Evolutionary conservation across 2,888 invertebrate species (phyloP).

Genomic region (Trachelus stipa): DNA sequence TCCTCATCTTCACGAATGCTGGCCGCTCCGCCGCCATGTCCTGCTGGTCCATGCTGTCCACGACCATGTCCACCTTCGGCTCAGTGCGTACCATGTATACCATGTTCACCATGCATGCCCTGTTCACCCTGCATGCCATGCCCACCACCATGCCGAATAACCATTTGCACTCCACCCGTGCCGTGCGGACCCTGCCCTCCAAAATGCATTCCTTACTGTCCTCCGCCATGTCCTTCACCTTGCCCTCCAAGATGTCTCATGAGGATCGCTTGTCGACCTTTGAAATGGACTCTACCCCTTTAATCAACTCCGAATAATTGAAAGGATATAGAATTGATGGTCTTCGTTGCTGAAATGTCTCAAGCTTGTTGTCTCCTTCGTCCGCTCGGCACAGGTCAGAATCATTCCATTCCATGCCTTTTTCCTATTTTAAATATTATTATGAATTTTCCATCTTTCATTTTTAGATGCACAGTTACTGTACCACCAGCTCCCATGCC

Average conservation of each 20-base stretch:
- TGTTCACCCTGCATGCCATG: conserved; percentile 35
- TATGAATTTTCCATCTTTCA: background rate
- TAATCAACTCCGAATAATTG: background rate
- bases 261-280: conserved; percentile 10
- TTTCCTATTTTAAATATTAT: background rate
- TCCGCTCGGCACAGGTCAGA: conserved; percentile 45
- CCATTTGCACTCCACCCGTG: conserved; percentile 50
- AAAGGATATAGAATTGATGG: background rate
- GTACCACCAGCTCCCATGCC: conserved; percentile 31
- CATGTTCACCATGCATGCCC: conserved; percentile 43
- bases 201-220: conserved; percentile 45
- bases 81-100: conserved; percentile 16
- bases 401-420: background rate
- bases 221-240: conserved; percentile 31
- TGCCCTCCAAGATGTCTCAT: conserved; percentile 35
- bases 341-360: background rate
- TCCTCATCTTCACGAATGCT: background rate
- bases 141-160: conserved; percentile 45
- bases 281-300: conserved; percentile 32
- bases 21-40: background rate
- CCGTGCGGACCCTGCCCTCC: conserved; percentile 50
- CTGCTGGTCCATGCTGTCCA: conserved; percentile 10
- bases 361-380: conserved; percentile 10
- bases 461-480: conserved; percentile 34
- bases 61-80: conserved; percentile 5